Conservation (phyloP, 2,113 vertebrate genomes). For the Lepus europaeus region DNA sequence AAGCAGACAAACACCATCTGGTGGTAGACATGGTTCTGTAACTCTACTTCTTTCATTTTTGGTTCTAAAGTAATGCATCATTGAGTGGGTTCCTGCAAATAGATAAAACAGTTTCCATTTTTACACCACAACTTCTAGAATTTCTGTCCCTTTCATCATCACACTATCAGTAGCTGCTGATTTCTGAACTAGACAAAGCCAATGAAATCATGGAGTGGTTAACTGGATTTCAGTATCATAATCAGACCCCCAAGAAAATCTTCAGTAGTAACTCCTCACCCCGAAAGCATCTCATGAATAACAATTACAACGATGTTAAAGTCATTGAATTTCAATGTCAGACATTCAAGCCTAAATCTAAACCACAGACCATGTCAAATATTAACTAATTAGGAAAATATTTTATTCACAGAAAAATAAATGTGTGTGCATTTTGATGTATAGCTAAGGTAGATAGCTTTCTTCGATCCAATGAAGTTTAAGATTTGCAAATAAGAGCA, state of each 20-base stretch:
- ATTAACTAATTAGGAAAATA: constrained; percentile 17
- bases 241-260: constrained; percentile 58
- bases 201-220: not conserved
- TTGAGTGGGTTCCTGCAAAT: constrained; percentile 62
- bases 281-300: constrained; percentile 54
- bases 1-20: constrained; percentile 90
- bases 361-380: constrained; percentile 45
- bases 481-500: not conserved
- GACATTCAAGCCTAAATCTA: not conserved
- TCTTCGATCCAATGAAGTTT: constrained; percentile 1
- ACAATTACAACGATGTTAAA: constrained; percentile 34
- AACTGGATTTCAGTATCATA: constrained; percentile 32
- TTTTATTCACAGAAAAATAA: constrained; percentile 27
- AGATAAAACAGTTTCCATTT: constrained; percentile 51
- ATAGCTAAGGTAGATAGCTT: not conserved
- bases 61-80: constrained; percentile 70
- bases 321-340: constrained; percentile 46
- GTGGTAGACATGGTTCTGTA: constrained; percentile 83
- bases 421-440: not conserved
- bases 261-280: constrained; percentile 18
- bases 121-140: constrained; percentile 46
- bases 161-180: not conserved
- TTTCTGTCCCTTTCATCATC: constrained; percentile 53
- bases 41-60: constrained; percentile 59
- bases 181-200: constrained; percentile 33